A percentile compares a stretch with the other conserved stretches of the same genome.
These are phyloP conservation scores for Naso thynnoides DNA, from an alignment of 2,797 vertebrate genomes.

Conservation along the genomic window DNA sequence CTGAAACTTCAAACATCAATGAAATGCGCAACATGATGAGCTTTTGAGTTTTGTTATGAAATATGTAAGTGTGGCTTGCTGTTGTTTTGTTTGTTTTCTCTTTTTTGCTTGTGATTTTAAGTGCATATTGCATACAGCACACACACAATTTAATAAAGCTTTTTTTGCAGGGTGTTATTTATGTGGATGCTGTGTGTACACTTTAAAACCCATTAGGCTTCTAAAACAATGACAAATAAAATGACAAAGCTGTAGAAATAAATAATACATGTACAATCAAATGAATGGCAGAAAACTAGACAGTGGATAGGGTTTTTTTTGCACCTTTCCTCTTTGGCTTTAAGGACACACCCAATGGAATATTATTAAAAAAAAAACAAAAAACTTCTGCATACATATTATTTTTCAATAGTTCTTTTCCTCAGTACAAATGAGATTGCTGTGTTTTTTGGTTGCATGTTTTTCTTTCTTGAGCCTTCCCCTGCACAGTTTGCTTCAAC, in stretches of 20 bases:
- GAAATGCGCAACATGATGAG: conserved; percentile 5
- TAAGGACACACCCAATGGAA: conserved; percentile 22
- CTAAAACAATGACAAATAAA: conserved; percentile 39
- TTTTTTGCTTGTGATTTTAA: conserved; percentile 8
- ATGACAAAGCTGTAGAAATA: conserved; percentile 28
- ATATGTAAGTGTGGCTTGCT: conserved; percentile 9
- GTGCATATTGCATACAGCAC: conserved; percentile 9
- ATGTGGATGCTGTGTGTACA: conserved; percentile 19
- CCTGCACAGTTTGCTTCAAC: conserved; percentile 62
- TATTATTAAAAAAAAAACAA: too few species aligned
- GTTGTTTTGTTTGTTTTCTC: conserved; percentile 11
- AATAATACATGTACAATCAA: conserved; percentile 36
- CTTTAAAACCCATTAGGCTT: conserved; percentile 33
- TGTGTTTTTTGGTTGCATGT: conserved; percentile 34
- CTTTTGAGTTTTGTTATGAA: conserved; percentile 5
- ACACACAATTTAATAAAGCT: conserved; percentile 14
- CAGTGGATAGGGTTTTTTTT: conserved; percentile 14
- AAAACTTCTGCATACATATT: conserved; percentile 35
- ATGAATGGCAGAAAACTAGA: conserved; percentile 1
- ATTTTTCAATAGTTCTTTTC: conserved; percentile 24
- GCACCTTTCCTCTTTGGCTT: conserved; percentile 25
- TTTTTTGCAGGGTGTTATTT: conserved; percentile 26
- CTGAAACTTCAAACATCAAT: conserved; percentile 11
- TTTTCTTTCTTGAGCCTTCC: conserved; percentile 32
- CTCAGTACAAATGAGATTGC: conserved; percentile 33